Evolutionary conservation across 2,113 vertebrate species (phyloP), one percentile per base, ranked within the genome.

Genomic region (Etheostoma spectabile): DNA sequence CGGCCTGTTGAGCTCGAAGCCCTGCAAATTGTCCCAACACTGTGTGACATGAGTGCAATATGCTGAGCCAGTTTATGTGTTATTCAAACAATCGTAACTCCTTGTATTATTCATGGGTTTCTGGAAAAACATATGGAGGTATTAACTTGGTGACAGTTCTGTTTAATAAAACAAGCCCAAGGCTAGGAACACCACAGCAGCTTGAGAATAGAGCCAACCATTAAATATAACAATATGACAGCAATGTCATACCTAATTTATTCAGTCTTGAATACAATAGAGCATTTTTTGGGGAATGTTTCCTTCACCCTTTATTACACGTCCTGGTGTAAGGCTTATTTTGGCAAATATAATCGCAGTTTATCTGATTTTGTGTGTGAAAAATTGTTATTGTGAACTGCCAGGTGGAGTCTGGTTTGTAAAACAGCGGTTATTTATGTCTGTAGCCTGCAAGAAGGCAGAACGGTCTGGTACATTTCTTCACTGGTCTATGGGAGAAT

Each of bases 91-190:
- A 80, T 83, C 66, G 33, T 82, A 87, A 89, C 51, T 56, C 27
- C 42, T 48, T 94, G 53, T 82, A 93, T 92, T 93, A 94, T 94
- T 93, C 84, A 93, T 91, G 81, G 35, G 7, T 81, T 57, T 49
- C 68, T 72, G 52, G 48, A 65, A 86, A 87, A 91, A 82, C 85
- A 89, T 83, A 86, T 89, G 75, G 87, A 51, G 45, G 72, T 67
- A 85, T 91, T 89, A 87, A 83, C 77, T 78, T 48, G 83, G 82
- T 86, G 75, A 83, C 86, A 88, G 79, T 82, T 74, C 30, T 84
- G 80, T 91, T 89, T 86, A 88, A 77, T 78, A 80, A 69, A 87
- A 80, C 59, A 68, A 42, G 79, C 86, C 88, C 57, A 52, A 18
- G 88, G 88, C 74, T 74, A 69, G 59, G 66, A 82, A 82, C 59